Base-by-base conservation (phyloP, 2,113 vertebrate genomes). In the Mesocricetus auratus region DNA sequence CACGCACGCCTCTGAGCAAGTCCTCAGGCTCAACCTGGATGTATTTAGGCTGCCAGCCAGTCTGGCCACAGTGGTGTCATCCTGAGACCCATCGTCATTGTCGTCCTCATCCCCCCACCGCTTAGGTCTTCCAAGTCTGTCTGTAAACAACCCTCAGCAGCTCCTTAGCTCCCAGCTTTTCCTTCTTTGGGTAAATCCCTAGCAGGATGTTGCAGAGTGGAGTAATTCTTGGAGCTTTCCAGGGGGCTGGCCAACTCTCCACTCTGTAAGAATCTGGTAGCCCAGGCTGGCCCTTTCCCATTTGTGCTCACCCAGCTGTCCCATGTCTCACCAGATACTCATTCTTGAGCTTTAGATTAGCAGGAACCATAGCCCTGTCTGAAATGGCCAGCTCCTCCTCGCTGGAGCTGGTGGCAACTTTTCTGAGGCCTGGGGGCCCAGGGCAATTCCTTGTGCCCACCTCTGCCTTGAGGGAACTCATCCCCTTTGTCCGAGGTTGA, bases 121-220 rank as follows among this genome's bases (percentile, higher is more conserved):
- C 47, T 69, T 90, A 45, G 74, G 33, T 78, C 94, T 92, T 71
- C 60, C 1, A 33, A 31, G 71, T 58, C 74, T 89, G 53, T 74
- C 91, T 91, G 13, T 96, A 93, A 94, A 96, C 79, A 94, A 36
- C 33, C 85, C 60, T 93, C 64, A 53, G 82, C 75, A 58, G 94
- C 83, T 68, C 36, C 83, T 95, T 88, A 31, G 94, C 26, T 66
- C 88, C 75, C 45, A 58, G 36, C 86, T 53, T 90, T 93, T 66
- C 94, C 94, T 96, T 96, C 90, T 97, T 94, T 95, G 96, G 97
- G 92, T 56, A 93, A 94, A 93, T 83, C 89, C 62, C 36, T n/a
- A 78, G 90, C 81, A 60, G 83, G 68, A 22, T 8, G 71, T 87
- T 79, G 85, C 66, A 50, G 85, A 81, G 42, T 50, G 4, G 36